Evolutionary conservation across 1,140 invertebrate species (phyloP).

Genomic region (Apis dorsata): DNA sequence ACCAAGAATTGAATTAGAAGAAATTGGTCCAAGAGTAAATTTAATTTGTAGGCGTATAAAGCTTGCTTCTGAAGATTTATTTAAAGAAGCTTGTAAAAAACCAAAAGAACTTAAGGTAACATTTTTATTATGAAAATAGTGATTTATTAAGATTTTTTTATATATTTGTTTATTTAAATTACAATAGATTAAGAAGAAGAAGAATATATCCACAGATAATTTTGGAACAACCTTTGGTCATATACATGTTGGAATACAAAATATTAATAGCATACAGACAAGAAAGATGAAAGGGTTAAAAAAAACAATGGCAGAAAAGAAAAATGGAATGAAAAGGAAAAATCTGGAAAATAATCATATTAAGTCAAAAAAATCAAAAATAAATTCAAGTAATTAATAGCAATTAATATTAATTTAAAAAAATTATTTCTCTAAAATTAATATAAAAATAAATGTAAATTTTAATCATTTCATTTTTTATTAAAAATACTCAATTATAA

Average conservation of each 20-base stretch:
- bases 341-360: slow-evolving; percentile 74
- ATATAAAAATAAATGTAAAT: slow-evolving; percentile 1
- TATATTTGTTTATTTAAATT: slow-evolving; percentile 15
- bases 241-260: slow-evolving; percentile 95
- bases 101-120: slow-evolving; percentile 90
- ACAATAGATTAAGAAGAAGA: slow-evolving; percentile 87
- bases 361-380: slow-evolving; percentile 63
- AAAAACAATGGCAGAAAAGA: slow-evolving; percentile 86
- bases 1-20: slow-evolving; percentile 94
- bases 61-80: slow-evolving; percentile 94
- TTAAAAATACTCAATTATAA: slow-evolving; percentile 12
- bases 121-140: slow-evolving; percentile 1
- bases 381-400: slow-evolving; percentile 31
- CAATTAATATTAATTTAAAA: neutral
- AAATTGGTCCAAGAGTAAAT: slow-evolving; percentile 97
- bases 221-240: slow-evolving; percentile 95
- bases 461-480: slow-evolving; percentile 27
- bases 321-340: slow-evolving; percentile 81
- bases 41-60: slow-evolving; percentile 91
- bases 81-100: slow-evolving; percentile 91
- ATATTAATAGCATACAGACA: slow-evolving; percentile 92
- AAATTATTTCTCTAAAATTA: neutral
- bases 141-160: neutral
- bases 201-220: slow-evolving; percentile 93
- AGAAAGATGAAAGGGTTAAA: slow-evolving; percentile 96